A percentile compares a stretch with the other conserved stretches of the same genome.
Conservation (phyloP, 2,113 vertebrate genomes). For the Urocolius indicus region DNA sequence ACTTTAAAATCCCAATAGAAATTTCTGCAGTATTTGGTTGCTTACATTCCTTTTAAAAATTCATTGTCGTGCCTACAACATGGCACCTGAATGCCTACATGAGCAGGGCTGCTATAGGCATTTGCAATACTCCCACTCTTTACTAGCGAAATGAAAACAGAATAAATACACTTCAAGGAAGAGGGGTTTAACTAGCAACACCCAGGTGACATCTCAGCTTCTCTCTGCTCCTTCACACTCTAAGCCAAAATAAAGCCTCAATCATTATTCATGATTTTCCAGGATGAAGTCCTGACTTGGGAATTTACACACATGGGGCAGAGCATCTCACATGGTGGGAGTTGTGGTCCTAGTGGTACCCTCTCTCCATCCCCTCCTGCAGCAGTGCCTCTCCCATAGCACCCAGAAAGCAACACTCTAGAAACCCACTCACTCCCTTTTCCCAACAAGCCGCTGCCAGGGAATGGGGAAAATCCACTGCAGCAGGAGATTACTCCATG, state of each 20-base stretch:
- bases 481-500: neutral
- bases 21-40: neutral
- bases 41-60: conserved; percentile 10
- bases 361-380: neutral
- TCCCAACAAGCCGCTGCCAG: neutral
- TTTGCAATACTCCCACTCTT: neutral
- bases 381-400: neutral
- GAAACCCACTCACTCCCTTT: neutral
- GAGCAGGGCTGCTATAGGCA: neutral
- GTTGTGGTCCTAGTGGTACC: neutral
- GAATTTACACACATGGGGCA: neutral
- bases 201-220: neutral
- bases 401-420: fast-evolving
- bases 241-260: neutral
- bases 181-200: neutral
- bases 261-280: neutral
- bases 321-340: neutral
- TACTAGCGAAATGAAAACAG: neutral
- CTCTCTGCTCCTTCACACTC: neutral
- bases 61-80: neutral
- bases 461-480: neutral
- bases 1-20: neutral
- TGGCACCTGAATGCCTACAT: neutral
- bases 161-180: neutral
- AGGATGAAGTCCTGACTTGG: neutral